Evolutionary conservation across 2,888 invertebrate species (phyloP), one percentile per base, ranked within the genome.

Genomic region (Drosophila ustulata): DNA sequence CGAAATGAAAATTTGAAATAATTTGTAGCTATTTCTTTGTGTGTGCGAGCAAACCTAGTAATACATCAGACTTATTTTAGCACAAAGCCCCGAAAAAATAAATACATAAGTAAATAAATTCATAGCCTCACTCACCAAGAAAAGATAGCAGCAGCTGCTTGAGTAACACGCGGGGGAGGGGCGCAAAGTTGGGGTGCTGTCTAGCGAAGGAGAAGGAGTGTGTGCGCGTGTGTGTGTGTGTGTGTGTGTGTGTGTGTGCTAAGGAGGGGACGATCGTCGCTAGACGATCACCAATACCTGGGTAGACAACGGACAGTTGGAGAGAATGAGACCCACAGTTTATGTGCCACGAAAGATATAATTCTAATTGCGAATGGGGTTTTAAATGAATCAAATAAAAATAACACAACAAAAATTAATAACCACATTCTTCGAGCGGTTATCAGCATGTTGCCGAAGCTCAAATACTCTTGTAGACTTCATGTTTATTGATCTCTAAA

Each of bases 11-110:
- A 69, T 76, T 79, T 82, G 34, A 69, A 74, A 82, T 63, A 79
- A 73, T 74, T 71, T 78, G 64, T 67, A 59, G 73, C 39, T 52
- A 49, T 76, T 74, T 71, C 66, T 61, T 66, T 66, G 74, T 69
- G 43, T 67, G 45, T 37, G 47, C 68, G 51, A 56, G 68, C 74
- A 80, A 79, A 79, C 82, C 88, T 79, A 83, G 83, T 83, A 83
- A 83, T 85, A 83, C 71, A 84, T 88, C 76, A 75, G 84, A 83
- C 88, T 88, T 88, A 83, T 77, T 83, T 83, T 83, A 83, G 82
- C 86, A 82, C 82, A 75, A 83, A 88, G 82, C 80, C 85, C 84
- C 82, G 62, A 70, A 76, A 77, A 86, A 71, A 72, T 53, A 58
- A 69, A 76, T 75, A 77, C 80, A 79, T 71, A 79, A 83, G 86